Conservation (phyloP, 1,140 invertebrate genomes). For the Phocides pigmalion region DNA sequence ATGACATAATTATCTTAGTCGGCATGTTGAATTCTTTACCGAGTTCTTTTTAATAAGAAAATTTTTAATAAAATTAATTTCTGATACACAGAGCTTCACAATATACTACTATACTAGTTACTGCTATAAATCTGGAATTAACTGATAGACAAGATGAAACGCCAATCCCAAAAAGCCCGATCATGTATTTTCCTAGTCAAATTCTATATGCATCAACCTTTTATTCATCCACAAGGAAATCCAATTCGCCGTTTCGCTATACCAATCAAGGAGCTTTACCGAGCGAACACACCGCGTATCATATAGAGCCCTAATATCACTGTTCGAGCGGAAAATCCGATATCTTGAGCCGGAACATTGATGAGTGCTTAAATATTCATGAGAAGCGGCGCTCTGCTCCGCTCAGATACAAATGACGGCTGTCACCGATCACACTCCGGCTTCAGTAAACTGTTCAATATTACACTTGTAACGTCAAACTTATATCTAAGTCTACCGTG, state of each 20-base stretch:
- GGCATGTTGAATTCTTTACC: too few species aligned
- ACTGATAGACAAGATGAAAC: background rate
- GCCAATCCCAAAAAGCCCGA: background rate
- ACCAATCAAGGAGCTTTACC: conserved; percentile 37
- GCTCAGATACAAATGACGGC: conserved; percentile 59
- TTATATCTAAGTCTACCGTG: background rate
- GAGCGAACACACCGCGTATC: conserved; percentile 46
- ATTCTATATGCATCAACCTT: conserved; percentile 20
- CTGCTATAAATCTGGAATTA: too few species aligned
- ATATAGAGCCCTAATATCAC: conserved; percentile 56
- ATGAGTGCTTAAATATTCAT: conserved; percentile 77
- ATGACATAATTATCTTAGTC: too few species aligned
- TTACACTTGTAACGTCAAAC: conserved; percentile 28
- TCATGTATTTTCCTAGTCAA: conserved; percentile 13
- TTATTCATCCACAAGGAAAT: conserved; percentile 32
- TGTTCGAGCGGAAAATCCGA: conserved; percentile 72
- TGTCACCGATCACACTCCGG: conserved; percentile 55
- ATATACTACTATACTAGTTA: too few species aligned
- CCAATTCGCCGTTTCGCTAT: conserved; percentile 34
- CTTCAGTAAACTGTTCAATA: conserved; percentile 36
- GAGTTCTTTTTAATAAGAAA: too few species aligned
- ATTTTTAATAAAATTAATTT: too few species aligned
- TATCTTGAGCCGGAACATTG: conserved; percentile 72
- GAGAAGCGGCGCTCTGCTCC: conserved; percentile 53
- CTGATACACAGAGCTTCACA: too few species aligned